A percentile compares a stretch with the other conserved stretches of the same genome.
Conservation (phyloP, 2,797 vertebrate species). For the Setipinna tenuifilis region DNA sequence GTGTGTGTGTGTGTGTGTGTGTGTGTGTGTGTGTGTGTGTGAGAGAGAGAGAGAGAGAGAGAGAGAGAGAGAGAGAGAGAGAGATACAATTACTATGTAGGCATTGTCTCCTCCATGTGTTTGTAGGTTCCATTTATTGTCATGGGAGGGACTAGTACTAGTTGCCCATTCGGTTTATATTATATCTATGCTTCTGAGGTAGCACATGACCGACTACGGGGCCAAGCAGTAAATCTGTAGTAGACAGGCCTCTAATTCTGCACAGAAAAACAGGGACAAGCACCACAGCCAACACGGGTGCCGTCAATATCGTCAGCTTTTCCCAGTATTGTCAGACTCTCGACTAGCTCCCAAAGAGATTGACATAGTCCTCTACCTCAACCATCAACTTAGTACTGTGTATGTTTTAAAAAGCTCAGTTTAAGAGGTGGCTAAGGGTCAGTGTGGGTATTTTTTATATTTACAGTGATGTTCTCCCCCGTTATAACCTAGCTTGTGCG, state of each 20-base stretch:
- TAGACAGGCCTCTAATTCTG: background rate
- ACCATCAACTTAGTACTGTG: background rate
- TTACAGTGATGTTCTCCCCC: background rate
- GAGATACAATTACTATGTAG: too few relatives aligned
- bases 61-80: too few relatives aligned
- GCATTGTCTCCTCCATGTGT: background rate
- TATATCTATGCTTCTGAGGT: background rate
- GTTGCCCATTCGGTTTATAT: background rate
- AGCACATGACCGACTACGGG: background rate
- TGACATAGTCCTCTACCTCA: background rate
- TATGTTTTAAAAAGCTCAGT: background rate
- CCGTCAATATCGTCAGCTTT: background rate
- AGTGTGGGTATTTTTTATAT: background rate
- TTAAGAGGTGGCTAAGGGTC: background rate
- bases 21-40: too few relatives aligned
- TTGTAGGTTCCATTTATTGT: background rate
- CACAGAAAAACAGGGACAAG: background rate
- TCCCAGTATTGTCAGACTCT: background rate
- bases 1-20: too few relatives aligned
- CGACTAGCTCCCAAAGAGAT: conserved; percentile 8
- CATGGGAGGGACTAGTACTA: background rate
- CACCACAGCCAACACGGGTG: background rate
- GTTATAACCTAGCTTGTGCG: background rate
- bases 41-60: too few relatives aligned
- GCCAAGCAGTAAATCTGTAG: background rate